Conservation (phyloP, 2,888 invertebrate genomes). For the Dasypogon diadema region DNA sequence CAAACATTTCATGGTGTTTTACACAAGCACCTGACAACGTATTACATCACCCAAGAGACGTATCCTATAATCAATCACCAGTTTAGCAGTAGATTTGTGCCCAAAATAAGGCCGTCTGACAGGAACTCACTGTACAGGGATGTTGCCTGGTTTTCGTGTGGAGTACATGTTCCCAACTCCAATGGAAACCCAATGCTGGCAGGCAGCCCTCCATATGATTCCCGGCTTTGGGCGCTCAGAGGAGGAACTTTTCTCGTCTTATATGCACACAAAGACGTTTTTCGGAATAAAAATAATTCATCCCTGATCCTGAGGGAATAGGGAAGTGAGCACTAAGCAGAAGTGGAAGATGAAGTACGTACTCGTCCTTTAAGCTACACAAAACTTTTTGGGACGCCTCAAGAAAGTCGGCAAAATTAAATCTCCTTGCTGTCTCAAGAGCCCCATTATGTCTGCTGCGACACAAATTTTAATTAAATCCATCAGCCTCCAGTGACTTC, state of each 20-base stretch:
- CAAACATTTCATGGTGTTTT: not conserved
- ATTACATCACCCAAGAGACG: not conserved
- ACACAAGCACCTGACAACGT: no score
- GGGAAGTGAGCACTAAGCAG: not conserved
- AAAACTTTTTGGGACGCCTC: constrained; percentile 38
- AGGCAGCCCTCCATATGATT: not conserved
- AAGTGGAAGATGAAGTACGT: constrained; percentile 23
- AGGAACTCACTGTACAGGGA: not conserved
- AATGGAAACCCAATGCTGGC: not conserved
- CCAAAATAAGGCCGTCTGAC: not conserved
- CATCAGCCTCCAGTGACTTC: constrained; percentile 49
- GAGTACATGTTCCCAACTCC: not conserved
- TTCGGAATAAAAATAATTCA: constrained; percentile 23
- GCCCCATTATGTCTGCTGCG: constrained; percentile 49
- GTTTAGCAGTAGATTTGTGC: not conserved
- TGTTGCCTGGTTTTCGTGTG: not conserved
- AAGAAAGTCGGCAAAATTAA: constrained; percentile 49
- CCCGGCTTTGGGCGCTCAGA: not conserved
- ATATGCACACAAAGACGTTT: constrained; percentile 2
- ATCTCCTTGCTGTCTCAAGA: constrained; percentile 48
- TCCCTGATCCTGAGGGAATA: not conserved
- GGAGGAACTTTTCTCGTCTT: not conserved
- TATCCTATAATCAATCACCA: constrained; percentile 1
- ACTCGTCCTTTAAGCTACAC: constrained; percentile 23
- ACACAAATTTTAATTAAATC: constrained; percentile 53